A percentile compares a stretch with the other conserved stretches of the same genome.
phyloP scores from a whole-genome alignment of 2,888 invertebrate genomes.

The Conops quadrifasciatus region DNA sequence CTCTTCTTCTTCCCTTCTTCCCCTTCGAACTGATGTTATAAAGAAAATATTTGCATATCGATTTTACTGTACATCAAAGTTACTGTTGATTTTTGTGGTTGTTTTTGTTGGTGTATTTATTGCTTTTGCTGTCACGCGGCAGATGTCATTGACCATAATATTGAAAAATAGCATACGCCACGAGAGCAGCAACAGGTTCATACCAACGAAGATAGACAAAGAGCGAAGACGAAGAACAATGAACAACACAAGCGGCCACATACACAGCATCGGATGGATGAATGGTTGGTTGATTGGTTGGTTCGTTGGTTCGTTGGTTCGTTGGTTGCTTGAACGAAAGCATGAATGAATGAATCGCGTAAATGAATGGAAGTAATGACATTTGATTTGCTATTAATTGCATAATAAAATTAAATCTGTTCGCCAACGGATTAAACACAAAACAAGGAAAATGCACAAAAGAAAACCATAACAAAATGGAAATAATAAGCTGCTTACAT shows the following conservation, averaged over 20 bases:
- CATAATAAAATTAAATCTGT: conserved; percentile 27
- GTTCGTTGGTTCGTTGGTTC: too few species aligned
- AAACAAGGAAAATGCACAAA: neutral
- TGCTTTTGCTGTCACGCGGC: neutral
- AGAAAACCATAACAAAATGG: neutral
- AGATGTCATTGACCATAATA: conserved; percentile 27
- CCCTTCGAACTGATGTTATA: neutral
- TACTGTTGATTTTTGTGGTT: neutral
- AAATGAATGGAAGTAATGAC: neutral
- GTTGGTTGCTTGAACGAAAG: too few species aligned
- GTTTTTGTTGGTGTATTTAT: neutral
- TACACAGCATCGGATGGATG: too few species aligned
- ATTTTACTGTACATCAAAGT: neutral
- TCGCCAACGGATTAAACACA: neutral
- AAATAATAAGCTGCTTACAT: conserved; percentile 2
- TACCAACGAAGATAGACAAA: too few species aligned
- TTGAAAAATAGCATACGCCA: conserved; percentile 7
- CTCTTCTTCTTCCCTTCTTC: too few species aligned
- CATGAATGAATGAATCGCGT: too few species aligned
- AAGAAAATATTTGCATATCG: conserved; percentile 18
- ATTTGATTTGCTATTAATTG: conserved; percentile 18
- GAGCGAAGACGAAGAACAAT: too few species aligned
- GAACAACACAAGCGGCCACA: too few species aligned
- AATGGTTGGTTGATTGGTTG: too few species aligned
- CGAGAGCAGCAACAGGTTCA: too few species aligned